Evolutionary conservation across 2,113 vertebrate genomes (phyloP).

Genomic region (Crotalus tigris): DNA sequence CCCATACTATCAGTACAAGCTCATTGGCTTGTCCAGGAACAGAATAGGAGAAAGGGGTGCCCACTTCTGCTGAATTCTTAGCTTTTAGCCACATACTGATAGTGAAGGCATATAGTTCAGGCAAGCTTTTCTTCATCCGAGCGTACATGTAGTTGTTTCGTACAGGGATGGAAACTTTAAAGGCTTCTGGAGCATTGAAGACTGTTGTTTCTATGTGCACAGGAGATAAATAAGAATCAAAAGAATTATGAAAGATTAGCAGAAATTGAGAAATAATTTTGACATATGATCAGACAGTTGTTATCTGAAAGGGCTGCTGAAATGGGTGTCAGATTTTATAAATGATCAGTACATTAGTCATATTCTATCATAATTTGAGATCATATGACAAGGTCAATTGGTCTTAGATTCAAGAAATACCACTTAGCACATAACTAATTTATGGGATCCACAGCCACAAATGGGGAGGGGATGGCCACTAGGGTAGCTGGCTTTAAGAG

Average conservation of each 20-base stretch:
- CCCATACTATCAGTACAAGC: conserved; percentile 89
- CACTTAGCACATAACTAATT: neutral
- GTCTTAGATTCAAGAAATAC: neutral
- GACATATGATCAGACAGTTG: neutral
- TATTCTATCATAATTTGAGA: neutral
- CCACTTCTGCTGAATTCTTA: conserved; percentile 76
- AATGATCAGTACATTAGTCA: neutral
- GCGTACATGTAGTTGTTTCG: conserved; percentile 96
- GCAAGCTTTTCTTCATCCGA: conserved; percentile 84
- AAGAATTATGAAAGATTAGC: neutral
- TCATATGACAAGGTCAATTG: neutral
- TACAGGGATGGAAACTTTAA: conserved; percentile 88
- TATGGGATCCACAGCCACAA: neutral
- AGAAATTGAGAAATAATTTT: neutral
- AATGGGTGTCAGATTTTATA: neutral
- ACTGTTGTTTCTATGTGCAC: conserved; percentile 58
- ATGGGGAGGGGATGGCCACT: neutral
- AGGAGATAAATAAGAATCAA: neutral
- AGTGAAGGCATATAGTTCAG: conserved; percentile 92
- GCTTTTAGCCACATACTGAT: conserved; percentile 90
- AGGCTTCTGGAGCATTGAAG: conserved; percentile 82
- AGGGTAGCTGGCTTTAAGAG: neutral
- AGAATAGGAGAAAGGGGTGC: conserved; percentile 95
- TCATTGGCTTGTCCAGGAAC: conserved; percentile 89
- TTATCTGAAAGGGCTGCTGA: neutral